A percentile compares a stretch with the other conserved stretches of the same genome.
Conservation (phyloP, 2,113 vertebrate species). For the Cricetomys ansorgei region DNA sequence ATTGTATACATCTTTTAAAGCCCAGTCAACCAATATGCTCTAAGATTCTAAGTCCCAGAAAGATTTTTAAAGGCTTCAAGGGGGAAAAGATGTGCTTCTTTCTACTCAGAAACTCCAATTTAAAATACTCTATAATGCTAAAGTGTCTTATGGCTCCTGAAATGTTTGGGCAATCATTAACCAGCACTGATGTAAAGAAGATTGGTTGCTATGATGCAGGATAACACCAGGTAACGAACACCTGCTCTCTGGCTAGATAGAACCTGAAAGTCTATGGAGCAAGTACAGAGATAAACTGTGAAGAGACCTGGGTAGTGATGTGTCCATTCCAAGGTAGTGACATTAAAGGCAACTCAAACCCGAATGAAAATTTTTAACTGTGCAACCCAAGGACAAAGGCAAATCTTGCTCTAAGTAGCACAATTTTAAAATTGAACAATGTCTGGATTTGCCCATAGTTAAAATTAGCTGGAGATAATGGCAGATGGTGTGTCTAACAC, state of each 20-base stretch:
- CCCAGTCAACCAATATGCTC: background rate
- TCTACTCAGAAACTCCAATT: background rate
- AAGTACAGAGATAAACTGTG: background rate
- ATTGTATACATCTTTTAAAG: background rate
- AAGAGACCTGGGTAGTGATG: background rate
- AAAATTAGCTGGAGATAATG: background rate
- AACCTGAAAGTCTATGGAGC: background rate
- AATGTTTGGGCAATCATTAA: background rate
- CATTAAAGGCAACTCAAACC: background rate
- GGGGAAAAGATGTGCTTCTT: background rate
- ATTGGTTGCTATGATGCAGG: background rate
- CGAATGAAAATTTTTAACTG: background rate
- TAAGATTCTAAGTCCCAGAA: background rate
- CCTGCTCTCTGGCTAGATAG: background rate
- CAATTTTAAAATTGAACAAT: background rate
- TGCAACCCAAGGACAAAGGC: background rate
- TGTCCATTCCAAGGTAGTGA: background rate
- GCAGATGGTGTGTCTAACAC: background rate
- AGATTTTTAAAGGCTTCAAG: conserved; percentile 28
- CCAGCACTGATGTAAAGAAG: background rate
- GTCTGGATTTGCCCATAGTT: background rate
- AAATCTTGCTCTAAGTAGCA: background rate
- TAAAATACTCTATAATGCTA: background rate
- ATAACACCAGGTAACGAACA: background rate
- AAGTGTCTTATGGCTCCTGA: background rate